A percentile compares a stretch with the other conserved stretches of the same genome.
Evolutionary conservation across 2,113 vertebrate genomes (phyloP).

Genomic region (Scomber colias): DNA sequence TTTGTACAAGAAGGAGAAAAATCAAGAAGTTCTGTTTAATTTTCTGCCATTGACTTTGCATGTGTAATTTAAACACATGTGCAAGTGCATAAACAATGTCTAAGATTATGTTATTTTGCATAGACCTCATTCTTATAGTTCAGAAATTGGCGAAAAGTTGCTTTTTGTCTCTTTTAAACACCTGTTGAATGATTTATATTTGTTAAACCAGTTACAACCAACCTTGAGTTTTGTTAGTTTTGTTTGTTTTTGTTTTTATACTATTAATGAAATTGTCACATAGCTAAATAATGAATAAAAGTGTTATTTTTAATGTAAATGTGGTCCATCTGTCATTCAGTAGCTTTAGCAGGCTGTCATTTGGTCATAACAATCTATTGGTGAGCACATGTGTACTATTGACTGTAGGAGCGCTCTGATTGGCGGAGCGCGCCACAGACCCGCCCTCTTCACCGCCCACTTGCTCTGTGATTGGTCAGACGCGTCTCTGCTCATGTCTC

Average conservation of each 20-base stretch:
- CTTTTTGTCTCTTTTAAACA: neutral
- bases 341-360: neutral
- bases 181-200: neutral
- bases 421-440: neutral
- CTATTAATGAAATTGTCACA: neutral
- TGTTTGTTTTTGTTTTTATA: neutral
- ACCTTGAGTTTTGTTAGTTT: neutral
- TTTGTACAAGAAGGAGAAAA: neutral
- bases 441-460: conserved; percentile 53
- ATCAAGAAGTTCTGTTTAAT: neutral
- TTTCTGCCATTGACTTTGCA: neutral
- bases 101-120: neutral
- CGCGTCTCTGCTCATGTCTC: conserved; percentile 81
- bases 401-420: conserved; percentile 32
- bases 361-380: neutral
- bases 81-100: neutral
- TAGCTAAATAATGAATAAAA: conserved; percentile 33
- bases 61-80: neutral
- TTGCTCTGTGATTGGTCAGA: conserved; percentile 70
- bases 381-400: conserved; percentile 44
- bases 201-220: neutral
- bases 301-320: conserved; percentile 40
- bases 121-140: no score
- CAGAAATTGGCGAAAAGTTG: neutral
- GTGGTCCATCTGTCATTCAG: neutral